Evolutionary conservation across 2,797 vertebrate genomes (phyloP), one percentile per base, ranked within the genome.

Genomic region (Cyprinella venusta): DNA sequence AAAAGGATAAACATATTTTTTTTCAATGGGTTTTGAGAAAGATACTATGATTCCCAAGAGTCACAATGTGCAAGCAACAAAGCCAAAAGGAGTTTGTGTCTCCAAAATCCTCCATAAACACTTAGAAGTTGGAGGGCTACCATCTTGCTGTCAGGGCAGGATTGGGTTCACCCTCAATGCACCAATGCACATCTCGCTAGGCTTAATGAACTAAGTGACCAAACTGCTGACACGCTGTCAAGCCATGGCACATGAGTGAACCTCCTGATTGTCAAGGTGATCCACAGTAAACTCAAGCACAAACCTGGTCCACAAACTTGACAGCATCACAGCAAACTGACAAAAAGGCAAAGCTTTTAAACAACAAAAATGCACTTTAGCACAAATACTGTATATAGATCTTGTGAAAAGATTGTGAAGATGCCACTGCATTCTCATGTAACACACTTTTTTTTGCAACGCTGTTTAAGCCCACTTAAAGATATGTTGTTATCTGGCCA

Each of bases 401-500:
- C 13, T n/a, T 33, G 19, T 45, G 69, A 18, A 72, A 56, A 67
- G 12, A 68, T 59, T 80, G 30, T 69, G 18, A 76, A 76, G 87
- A 89, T 90, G 89, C 80, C 87, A 83, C 59, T 87, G 75, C 40
- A 80, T 86, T 90, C 87, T 90, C 90, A 76, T 76, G 42, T 83
- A 79, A 70, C 91, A 71, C 16, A 74, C 45, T 52, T 76, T 65
- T 38, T 45, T 63, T 75, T 63, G 88, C 86, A 88, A 76, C 83
- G 85, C 84, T 79, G 89, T 87, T 89, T 91, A 91, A 92, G 90
- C 91, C 93, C 91, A 91, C 81, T 87, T 80, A 90, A 90, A 87
- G 83, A 88, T 91, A 86, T 84, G 81, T 85, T 91, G 80, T 87
- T 91, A 88, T 92, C 90, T 88, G 74, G 52, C 80, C 86, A 91